Base-by-base conservation (phyloP, 2,888 invertebrate genomes). In the Heliconius cydno region DNA sequence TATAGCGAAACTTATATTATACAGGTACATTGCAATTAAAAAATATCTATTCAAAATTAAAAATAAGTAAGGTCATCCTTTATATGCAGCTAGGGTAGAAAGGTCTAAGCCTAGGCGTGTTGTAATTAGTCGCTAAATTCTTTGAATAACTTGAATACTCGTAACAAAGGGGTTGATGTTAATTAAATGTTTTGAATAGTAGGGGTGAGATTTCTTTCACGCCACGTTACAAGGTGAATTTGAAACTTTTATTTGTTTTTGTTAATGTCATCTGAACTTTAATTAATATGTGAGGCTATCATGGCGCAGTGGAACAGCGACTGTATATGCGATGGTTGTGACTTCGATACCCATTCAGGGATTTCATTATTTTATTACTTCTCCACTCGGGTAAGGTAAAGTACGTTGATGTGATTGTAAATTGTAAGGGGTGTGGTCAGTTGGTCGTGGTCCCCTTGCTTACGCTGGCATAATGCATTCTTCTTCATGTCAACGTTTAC, bases 111-210 rank as follows among this genome's bases (percentile, higher is more conserved):
- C 82, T 76, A 65, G 76, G 41, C 71, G 65, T 72, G 41, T 81
- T 81, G 79, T 80, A 79, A 82, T 82, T 82, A 80, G 82, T 80
- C 76, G 65, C 72, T 67, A 66, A 80, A 82, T 82, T 82, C 82
- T 79, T 79, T 79, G 79, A 80, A 78, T 79, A 68, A 73, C 63
- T 80, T 73, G 60, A 80, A 80, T 81, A 80, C 60, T 60, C 60
- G 3, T 60, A 60, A 60, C 60, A 67, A 76, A 67, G 72, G 80
- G 81, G 81, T 79, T 86, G 88, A 88, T 74, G 77, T 74, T 90
- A 91, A 91, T 91, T 90, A 90, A 90, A 91, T 90, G 90, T 90
- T 90, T 90, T 88, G 89, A 89, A 91, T 90, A 84, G 86, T 84
- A 67, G 38, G 74, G 73, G 78, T 52, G 78, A 30, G 78, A 74